phyloP scores from a whole-genome alignment of 2,113 vertebrate genomes.

The Ptychochromis oligacanthus region DNA sequence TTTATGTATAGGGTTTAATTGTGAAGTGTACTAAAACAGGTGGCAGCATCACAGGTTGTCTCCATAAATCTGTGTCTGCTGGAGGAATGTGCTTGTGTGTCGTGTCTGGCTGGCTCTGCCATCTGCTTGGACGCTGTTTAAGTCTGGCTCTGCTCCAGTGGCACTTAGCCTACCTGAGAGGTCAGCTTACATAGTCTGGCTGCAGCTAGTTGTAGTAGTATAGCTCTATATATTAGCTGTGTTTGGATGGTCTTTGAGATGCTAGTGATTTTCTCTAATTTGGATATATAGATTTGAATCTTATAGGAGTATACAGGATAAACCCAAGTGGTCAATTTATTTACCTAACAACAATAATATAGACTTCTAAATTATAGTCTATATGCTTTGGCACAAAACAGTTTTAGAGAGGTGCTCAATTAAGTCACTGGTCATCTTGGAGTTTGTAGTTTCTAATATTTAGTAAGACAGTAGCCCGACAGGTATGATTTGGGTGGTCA shows the following conservation, averaged over 20 bases:
- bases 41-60: constrained; percentile 75
- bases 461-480: neutral
- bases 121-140: constrained; percentile 67
- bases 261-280: neutral
- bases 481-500: neutral
- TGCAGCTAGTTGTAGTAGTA: neutral
- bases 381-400: neutral
- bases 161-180: constrained; percentile 69
- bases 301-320: neutral
- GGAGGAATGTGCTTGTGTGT: constrained; percentile 52
- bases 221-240: neutral
- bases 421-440: neutral
- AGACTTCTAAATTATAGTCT: neutral
- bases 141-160: constrained; percentile 60
- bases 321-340: neutral
- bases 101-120: constrained; percentile 60
- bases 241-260: neutral
- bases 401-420: neutral
- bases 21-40: constrained; percentile 71
- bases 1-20: constrained; percentile 69
- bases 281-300: neutral
- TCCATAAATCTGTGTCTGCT: constrained; percentile 52
- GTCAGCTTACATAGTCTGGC: constrained; percentile 43
- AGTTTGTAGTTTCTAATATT: neutral
- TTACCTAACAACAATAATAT: neutral